Percentiles rank a stretch among this genome's conserved stretches.
Conservation (phyloP, 2,113 vertebrate genomes). For the Catharus minimus region DNA sequence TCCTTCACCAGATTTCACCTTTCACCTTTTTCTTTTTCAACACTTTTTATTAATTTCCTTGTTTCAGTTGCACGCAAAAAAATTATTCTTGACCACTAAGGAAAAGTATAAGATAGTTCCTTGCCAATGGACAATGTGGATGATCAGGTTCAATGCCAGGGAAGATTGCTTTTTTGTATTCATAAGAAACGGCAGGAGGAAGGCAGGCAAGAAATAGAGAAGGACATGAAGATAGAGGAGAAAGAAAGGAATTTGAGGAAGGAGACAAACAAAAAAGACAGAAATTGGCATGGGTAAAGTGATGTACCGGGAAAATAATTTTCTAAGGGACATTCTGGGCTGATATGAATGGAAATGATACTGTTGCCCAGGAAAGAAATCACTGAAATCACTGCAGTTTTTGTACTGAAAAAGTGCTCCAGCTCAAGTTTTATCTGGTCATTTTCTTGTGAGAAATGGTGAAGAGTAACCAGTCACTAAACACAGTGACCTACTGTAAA, state of each 20-base stretch:
- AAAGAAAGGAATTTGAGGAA: background rate
- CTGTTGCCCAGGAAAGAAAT: background rate
- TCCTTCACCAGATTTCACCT: background rate
- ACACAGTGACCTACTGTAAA: slow-evolving; percentile 33
- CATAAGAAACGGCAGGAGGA: background rate
- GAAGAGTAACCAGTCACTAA: slow-evolving; percentile 9
- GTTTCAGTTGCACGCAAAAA: background rate
- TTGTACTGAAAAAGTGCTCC: background rate
- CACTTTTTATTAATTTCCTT: background rate
- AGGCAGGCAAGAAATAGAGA: background rate
- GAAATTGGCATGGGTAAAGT: background rate
- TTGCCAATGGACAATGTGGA: background rate
- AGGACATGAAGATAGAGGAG: background rate
- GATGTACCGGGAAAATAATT: background rate
- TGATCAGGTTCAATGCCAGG: background rate
- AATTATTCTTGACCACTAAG: background rate
- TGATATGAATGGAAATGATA: background rate
- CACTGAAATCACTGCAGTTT: background rate
- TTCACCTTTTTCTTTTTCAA: background rate
- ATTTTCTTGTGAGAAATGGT: background rate
- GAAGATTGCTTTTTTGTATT: background rate
- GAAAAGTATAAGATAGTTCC: background rate
- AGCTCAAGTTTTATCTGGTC: background rate
- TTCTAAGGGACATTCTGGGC: background rate
- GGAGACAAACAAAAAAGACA: background rate